Base-by-base conservation (phyloP, 2,113 vertebrate genomes). In the Chlorodrepanis virens region DNA sequence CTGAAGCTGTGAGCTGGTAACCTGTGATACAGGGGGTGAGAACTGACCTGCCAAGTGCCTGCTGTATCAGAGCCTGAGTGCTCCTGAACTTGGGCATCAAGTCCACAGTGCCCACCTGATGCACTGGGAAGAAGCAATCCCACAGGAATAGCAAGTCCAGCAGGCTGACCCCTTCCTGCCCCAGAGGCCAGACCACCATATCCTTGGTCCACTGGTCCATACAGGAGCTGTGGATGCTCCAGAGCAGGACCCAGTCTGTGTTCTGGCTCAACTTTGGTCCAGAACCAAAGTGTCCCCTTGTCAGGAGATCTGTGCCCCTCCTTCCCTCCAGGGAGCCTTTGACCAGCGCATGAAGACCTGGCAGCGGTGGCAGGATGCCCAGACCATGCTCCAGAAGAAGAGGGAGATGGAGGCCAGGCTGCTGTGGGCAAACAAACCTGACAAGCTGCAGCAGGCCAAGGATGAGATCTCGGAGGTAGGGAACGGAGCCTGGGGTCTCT, bases 341-440 rank as follows among this genome's bases (percentile, higher is more conserved):
- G 99, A 99, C 97, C 99, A 99, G 80, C 98, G 99, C 69, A 99
- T 99, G 98, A 99, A 99, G 98, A 97, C 97, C 9, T 99, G 99
- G 99, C 99, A 99, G 98, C 98, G 99, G 29, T 99, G 99, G 99
- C 99, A 99, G 98, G 99, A 99, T 0, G 99, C 98, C 60, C 99
- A 99, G 96, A 74, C 98, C 93, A 98, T 94, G 64, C 98, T 99
- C 96, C 99, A 99, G 98, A 99, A 99, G 98, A 99, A 99, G 95
- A 98, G 99, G 68, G 99, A 99, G 97, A 97, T 97, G 0, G 99
- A 99, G 91, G 99, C 99, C 76, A 98, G 99, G 78, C 98, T 99
- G 67, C 98, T 99, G 40, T 99, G 99, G 99, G 99, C 99, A 97
- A 99, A 99, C 98, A 99, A 99, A 89, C 99, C 99, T 0, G 99